phyloP scores from a whole-genome alignment of 2,113 vertebrate species.

The Stegostoma tigrinum region DNA sequence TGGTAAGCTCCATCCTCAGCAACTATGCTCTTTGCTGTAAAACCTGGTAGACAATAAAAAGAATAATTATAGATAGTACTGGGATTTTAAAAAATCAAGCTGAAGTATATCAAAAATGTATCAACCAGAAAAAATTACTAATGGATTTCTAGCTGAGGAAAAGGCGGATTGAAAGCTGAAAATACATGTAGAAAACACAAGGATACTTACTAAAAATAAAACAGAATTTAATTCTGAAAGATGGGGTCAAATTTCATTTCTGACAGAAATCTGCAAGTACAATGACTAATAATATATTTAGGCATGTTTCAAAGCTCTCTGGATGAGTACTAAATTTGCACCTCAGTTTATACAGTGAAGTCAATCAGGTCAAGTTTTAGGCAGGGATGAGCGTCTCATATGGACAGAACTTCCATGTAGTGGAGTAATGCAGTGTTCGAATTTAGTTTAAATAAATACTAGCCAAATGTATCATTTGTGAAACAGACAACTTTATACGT shows the following conservation, averaged over 20 bases:
- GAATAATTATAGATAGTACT: neutral
- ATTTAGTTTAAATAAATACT: neutral
- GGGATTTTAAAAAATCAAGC: no score
- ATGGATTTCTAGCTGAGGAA: neutral
- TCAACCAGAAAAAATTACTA: neutral
- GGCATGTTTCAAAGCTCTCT: neutral
- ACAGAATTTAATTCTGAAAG: neutral
- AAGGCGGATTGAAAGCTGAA: neutral
- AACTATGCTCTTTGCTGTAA: conserved; percentile 48
- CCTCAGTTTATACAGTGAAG: neutral
- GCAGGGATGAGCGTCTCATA: neutral
- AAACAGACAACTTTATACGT: neutral
- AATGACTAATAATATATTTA: neutral
- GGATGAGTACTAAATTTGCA: no score
- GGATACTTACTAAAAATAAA: neutral
- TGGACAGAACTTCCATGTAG: neutral
- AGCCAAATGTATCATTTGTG: neutral
- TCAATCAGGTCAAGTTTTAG: neutral
- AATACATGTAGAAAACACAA: neutral
- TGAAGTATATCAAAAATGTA: neutral
- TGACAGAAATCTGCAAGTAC: neutral
- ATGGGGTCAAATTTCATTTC: neutral
- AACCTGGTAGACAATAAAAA: conserved; percentile 43
- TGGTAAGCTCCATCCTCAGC: conserved; percentile 65
- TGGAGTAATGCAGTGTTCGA: neutral